These are phyloP conservation scores for Dolichomitus sp. DNA, from an alignment of 2,888 invertebrate genomes.

Conservation along the genomic window DNA sequence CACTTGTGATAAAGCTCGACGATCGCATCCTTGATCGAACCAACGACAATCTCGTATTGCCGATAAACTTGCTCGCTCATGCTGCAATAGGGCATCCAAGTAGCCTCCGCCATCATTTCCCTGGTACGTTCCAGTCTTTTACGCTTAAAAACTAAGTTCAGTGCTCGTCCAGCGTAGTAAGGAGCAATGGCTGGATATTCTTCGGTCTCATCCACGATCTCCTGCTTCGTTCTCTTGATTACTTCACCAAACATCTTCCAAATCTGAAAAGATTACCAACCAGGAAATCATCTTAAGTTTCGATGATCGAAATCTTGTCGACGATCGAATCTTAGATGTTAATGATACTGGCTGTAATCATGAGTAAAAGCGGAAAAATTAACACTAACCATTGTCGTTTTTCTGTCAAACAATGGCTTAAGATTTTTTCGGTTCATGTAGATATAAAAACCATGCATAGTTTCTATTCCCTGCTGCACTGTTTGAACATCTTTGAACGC, in stretches of 20 bases:
- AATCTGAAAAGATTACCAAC: constrained; percentile 86
- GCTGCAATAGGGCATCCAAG: constrained; percentile 93
- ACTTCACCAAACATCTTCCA: constrained; percentile 93
- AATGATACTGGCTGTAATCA: too few species aligned
- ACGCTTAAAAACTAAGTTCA: constrained; percentile 90
- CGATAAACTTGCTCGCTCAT: constrained; percentile 91
- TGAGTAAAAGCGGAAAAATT: too few species aligned
- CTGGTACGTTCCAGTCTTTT: constrained; percentile 89
- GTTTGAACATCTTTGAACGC: constrained; percentile 93
- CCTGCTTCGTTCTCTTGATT: constrained; percentile 91
- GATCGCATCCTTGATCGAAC: constrained; percentile 88
- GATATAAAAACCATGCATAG: constrained; percentile 92
- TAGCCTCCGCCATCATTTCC: constrained; percentile 90
- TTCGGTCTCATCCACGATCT: constrained; percentile 89
- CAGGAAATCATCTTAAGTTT: neutral
- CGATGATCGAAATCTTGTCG: neutral
- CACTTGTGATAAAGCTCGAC: constrained; percentile 88
- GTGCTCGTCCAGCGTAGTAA: constrained; percentile 91
- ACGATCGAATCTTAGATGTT: neutral
- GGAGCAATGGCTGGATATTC: constrained; percentile 90
- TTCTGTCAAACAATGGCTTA: constrained; percentile 90
- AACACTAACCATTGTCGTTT: constrained; percentile 88
- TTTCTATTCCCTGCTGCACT: constrained; percentile 93
- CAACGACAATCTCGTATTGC: constrained; percentile 89
- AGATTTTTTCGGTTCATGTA: constrained; percentile 92